A percentile compares a stretch with the other conserved stretches of the same genome.
Conservation (phyloP, 2,888 invertebrate species). For the Pinctada fucata region DNA sequence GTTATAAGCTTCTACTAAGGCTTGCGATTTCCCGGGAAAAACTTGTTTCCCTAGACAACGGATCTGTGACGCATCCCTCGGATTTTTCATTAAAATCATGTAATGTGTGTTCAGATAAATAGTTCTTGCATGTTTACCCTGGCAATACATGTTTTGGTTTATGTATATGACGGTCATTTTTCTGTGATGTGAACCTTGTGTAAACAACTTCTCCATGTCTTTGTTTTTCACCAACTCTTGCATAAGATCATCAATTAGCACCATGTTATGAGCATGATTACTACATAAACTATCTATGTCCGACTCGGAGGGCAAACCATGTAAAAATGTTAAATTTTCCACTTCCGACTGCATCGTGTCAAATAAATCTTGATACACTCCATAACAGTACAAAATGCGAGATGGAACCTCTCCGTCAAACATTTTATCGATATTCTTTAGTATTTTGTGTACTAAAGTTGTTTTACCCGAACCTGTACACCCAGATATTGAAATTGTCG, state of each 20-base stretch:
- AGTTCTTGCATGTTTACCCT: constrained; percentile 5
- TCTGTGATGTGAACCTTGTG: constrained; percentile 11
- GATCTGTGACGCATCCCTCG: constrained; percentile 15
- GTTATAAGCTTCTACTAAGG: not conserved
- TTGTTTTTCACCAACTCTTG: too few species aligned
- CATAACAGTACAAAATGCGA: constrained; percentile 5
- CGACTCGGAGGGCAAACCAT: too few species aligned
- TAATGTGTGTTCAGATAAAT: constrained; percentile 21
- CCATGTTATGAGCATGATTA: too few species aligned
- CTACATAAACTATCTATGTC: too few species aligned
- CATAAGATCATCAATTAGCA: too few species aligned
- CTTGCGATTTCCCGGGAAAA: not conserved
- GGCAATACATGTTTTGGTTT: constrained; percentile 10
- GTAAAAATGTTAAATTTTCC: too few species aligned
- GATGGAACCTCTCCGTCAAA: not conserved
- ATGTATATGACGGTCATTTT: constrained; percentile 20
- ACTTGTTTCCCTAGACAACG: not conserved
- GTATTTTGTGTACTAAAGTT: not conserved
- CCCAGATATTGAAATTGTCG: not conserved
- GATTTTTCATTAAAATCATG: constrained; percentile 21
- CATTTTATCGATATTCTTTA: not conserved
- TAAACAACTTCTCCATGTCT: not conserved
- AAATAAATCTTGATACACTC: too few species aligned
- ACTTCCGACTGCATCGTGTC: too few species aligned
- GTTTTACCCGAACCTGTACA: constrained; percentile 10